These are phyloP conservation scores for Bungarus multicinctus DNA, from an alignment of 2,113 vertebrate species.

Conservation along the genomic window DNA sequence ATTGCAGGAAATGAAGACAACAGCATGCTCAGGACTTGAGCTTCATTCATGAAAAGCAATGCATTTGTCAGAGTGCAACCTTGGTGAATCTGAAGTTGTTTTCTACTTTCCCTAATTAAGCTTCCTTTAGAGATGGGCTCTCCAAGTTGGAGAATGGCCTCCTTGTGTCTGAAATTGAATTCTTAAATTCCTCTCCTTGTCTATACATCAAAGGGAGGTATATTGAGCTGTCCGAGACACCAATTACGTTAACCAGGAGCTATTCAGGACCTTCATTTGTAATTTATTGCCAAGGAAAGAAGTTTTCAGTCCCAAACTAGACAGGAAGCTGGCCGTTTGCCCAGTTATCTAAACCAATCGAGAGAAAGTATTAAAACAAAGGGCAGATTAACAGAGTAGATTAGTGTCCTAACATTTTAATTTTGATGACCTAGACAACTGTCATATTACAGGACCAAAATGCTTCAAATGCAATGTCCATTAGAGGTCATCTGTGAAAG, in stretches of 20 bases:
- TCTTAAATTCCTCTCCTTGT: slow-evolving; percentile 60
- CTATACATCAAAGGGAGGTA: slow-evolving; percentile 60
- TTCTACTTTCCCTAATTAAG: slow-evolving; percentile 67
- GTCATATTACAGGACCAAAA: slow-evolving; percentile 64
- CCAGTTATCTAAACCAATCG: slow-evolving; percentile 69
- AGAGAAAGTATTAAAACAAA: slow-evolving; percentile 68
- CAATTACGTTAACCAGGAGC: slow-evolving; percentile 59
- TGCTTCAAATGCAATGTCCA: slow-evolving; percentile 72
- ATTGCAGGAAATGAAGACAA: slow-evolving; percentile 41
- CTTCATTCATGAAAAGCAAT: slow-evolving; percentile 62
- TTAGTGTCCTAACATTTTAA: slow-evolving; percentile 56
- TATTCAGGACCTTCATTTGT: slow-evolving; percentile 61
- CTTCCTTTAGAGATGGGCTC: slow-evolving; percentile 50
- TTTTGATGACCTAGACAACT: slow-evolving; percentile 70
- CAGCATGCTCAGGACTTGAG: slow-evolving; percentile 48
- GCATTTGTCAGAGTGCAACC: slow-evolving; percentile 63
- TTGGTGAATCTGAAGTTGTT: slow-evolving; percentile 61
- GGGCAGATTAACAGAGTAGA: slow-evolving; percentile 61
- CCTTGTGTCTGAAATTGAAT: slow-evolving; percentile 45
- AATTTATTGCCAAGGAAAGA: slow-evolving; percentile 66
- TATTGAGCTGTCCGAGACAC: slow-evolving; percentile 59
- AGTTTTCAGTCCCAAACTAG: slow-evolving; percentile 60
- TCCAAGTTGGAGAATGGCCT: slow-evolving; percentile 43
- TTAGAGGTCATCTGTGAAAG: slow-evolving; percentile 71
- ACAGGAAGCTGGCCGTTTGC: slow-evolving; percentile 67